These are phyloP conservation scores for Aspidoscelis tigris DNA, from an alignment of 2,113 vertebrate species.

Conservation along the genomic window DNA sequence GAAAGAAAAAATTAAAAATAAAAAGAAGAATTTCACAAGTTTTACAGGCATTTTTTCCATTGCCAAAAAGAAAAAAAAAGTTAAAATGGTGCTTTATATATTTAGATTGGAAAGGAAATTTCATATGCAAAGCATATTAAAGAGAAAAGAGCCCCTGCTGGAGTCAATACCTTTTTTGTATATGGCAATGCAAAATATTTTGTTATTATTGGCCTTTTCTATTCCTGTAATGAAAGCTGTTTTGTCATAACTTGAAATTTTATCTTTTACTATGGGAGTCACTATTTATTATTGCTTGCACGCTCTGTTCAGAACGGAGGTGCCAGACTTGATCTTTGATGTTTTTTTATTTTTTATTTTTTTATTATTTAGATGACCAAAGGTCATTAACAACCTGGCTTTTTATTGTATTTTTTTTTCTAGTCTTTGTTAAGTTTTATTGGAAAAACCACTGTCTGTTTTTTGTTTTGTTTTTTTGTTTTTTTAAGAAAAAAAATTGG, in stretches of 20 bases:
- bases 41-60: constrained; percentile 99
- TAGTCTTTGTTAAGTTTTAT: constrained; percentile 99
- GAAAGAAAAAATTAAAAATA: constrained; percentile 72
- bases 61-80: constrained; percentile 97
- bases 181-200: constrained; percentile 99
- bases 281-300: constrained; percentile 99
- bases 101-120: constrained; percentile 98
- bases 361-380: constrained; percentile 92
- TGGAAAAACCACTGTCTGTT: constrained; percentile 99
- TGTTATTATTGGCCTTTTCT: constrained; percentile 99
- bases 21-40: constrained; percentile 75
- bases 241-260: constrained; percentile 99
- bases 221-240: constrained; percentile 99
- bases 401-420: constrained; percentile 95
- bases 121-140: constrained; percentile 99
- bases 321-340: constrained; percentile 91
- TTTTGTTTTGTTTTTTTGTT: constrained; percentile 71
- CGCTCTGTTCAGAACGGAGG: constrained; percentile 98
- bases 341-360: constrained; percentile 78
- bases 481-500: constrained; percentile 48
- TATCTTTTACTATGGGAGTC: constrained; percentile 99
- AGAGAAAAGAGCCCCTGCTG: constrained; percentile 86
- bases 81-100: constrained; percentile 99
- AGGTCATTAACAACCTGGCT: constrained; percentile 96
- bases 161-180: constrained; percentile 98